Evolutionary conservation across 2,113 vertebrate genomes (phyloP), one percentile per base, ranked within the genome.

Genomic region (Carlito syrichta): DNA sequence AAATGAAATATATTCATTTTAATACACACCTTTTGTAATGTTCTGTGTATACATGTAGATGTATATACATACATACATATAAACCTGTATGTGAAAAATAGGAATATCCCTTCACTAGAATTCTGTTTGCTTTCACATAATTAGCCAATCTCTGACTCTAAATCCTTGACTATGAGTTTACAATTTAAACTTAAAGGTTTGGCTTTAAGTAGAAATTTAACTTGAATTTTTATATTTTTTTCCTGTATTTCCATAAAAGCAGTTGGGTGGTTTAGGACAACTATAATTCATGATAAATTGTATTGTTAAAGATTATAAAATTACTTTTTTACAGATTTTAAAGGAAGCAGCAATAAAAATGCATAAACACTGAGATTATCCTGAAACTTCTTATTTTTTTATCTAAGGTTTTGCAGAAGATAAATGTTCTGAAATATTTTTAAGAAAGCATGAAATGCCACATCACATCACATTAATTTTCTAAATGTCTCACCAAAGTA

Each of bases 401-500:
- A 87, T 38, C 85, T 14, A 95, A 95, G 23, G 14, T 62, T 73
- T 91, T 94, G 8, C 22, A 94, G 91, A 95, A 96, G 95, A 73
- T 54, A 13, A 45, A 66, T 60, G 23, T 77, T 96, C 50, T 94
- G 32, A 62, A 96, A 87, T 82, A 77, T 38, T 87, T n/a, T 87
- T 88, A 85, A 96, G 79, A 86, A 93, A 95, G 32, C 30, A 69
- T 92, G 38, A 94, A 77, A 95, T 91, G 17, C 9, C 27, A 62
- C 82, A 92, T 91, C 84, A 68, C 38, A 82, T 92, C 63, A 66
- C 58, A 82, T 95, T 92, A 88, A 92, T 92, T 97, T 95, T 91
- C 77, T 81, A 88, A 95, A 60, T 90, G 91, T 54, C 68, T 92
- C 83, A 62, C 71, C 73, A 48, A 88, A 95, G 17, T 56, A 87